Conservation (phyloP, 2,797 vertebrate genomes). For the Limnodromus scolopaceus region DNA sequence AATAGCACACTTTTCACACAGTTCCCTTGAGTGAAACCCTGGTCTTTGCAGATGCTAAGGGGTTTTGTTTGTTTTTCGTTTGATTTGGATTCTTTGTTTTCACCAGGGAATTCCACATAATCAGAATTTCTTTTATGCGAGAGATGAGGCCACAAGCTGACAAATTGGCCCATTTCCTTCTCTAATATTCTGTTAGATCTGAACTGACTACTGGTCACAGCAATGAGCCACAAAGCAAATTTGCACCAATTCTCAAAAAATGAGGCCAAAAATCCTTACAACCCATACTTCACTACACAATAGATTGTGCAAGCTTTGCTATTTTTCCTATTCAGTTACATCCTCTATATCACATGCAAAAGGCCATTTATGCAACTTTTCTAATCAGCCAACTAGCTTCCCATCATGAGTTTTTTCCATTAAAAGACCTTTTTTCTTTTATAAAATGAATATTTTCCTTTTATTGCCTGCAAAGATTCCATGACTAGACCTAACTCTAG, state of each 20-base stretch:
- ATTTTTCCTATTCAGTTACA: not conserved
- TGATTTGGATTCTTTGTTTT: not conserved
- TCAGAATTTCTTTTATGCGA: not conserved
- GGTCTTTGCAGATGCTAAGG: not conserved
- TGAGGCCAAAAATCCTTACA: not conserved
- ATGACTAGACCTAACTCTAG: not conserved
- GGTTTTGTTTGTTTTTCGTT: not conserved
- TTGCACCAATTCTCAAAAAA: not conserved
- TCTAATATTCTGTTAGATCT: not conserved
- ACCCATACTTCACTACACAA: not conserved
- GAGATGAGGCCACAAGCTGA: not conserved
- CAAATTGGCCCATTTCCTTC: not conserved
- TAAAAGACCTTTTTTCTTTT: not conserved
- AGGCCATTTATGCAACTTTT: not conserved
- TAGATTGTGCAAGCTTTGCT: not conserved
- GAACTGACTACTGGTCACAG: not conserved
- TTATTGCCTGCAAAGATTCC: not conserved
- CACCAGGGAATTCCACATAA: not conserved
- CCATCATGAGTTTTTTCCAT: not conserved
- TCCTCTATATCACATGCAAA: not conserved
- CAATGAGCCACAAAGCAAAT: not conserved
- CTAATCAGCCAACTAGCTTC: not conserved
- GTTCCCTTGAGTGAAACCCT: not conserved
- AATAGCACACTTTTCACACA: not conserved
- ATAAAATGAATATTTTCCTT: not conserved